These are phyloP conservation scores for Uloborus diversus DNA, from an alignment of 1,140 invertebrate genomes.

Conservation along the genomic window DNA sequence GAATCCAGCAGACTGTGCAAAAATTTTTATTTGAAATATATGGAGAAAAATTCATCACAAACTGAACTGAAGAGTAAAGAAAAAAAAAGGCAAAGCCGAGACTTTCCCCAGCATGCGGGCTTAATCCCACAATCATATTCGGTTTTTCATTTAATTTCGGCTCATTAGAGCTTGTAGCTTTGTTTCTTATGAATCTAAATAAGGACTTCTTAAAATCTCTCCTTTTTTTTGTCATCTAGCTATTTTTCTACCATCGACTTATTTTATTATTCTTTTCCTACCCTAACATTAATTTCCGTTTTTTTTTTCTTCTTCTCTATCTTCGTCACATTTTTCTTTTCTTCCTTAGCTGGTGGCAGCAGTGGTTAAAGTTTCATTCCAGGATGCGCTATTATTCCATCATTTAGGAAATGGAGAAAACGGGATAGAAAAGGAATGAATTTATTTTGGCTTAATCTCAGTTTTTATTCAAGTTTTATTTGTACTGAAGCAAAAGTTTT, in stretches of 20 bases:
- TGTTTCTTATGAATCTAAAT: conserved; percentile 17
- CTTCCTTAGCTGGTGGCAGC: neutral
- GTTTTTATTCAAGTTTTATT: too few species aligned
- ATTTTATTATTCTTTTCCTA: neutral
- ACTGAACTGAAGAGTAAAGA: too few species aligned
- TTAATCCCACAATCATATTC: conserved; percentile 23
- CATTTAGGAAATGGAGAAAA: neutral
- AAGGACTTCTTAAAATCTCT: neutral
- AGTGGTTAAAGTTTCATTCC: neutral
- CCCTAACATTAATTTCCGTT: neutral
- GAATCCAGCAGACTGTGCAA: too few species aligned
- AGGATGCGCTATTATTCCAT: neutral
- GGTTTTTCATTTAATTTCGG: conserved; percentile 34
- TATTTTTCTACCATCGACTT: neutral
- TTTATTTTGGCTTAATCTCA: too few species aligned
- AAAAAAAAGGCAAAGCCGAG: neutral
- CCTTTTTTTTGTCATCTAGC: neutral
- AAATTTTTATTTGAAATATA: too few species aligned
- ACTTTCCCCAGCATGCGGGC: neutral
- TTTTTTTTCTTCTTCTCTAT: neutral
- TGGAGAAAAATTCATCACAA: too few species aligned
- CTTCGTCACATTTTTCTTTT: neutral
- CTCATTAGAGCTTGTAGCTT: conserved; percentile 16
- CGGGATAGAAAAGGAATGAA: neutral
- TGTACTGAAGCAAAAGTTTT: too few species aligned